Evolutionary conservation across 2,797 vertebrate species (phyloP).

Genomic region (Cichlasoma orientale): DNA sequence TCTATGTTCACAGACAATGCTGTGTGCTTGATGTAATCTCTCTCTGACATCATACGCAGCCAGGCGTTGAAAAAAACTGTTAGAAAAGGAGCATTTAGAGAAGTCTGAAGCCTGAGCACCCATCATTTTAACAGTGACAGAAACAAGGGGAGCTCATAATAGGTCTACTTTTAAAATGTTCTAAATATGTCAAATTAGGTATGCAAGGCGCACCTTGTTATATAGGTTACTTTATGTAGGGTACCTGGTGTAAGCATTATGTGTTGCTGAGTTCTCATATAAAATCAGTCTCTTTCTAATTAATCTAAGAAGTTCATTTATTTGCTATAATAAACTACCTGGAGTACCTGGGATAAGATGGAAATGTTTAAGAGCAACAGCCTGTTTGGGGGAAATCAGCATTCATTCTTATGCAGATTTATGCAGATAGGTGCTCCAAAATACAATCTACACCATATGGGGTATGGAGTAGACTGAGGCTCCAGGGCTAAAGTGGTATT

Average conservation of each 20-base stretch:
- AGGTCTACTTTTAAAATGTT: not conserved
- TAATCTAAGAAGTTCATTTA: not conserved
- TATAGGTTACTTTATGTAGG: not conserved
- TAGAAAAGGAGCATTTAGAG: not conserved
- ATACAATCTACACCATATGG: not conserved
- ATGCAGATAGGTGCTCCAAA: not conserved
- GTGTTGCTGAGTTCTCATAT: not conserved
- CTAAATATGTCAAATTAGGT: not conserved
- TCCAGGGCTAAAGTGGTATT: not conserved
- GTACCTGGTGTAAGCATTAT: not conserved
- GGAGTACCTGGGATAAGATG: rapidly evolving
- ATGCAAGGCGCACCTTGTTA: not conserved
- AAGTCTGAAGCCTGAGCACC: not conserved
- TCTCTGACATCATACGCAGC: not conserved
- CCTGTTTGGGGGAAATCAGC: not conserved
- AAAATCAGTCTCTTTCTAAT: not conserved
- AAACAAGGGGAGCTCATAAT: not conserved
- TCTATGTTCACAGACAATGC: not conserved
- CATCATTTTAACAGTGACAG: not conserved
- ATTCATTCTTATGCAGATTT: not conserved
- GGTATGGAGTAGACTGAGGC: not conserved
- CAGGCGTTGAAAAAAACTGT: not conserved
- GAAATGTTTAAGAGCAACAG: not conserved
- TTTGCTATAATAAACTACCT: not conserved
- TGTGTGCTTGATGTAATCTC: not conserved